Conservation (phyloP, 2,113 vertebrate species). For the Plectropomus leopardus region DNA sequence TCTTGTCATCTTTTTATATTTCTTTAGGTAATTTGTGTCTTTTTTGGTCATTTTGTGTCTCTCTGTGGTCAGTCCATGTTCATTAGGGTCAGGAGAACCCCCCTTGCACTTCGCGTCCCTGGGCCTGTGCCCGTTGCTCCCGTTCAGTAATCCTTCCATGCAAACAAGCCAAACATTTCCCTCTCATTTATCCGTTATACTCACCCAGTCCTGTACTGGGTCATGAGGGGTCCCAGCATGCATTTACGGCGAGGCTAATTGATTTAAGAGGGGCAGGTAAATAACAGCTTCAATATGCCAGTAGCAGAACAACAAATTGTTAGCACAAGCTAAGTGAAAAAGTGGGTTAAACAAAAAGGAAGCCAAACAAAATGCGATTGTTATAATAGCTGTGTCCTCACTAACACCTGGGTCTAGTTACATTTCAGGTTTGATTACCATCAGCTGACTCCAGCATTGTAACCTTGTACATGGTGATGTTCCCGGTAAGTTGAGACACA, state of each 20-base stretch:
- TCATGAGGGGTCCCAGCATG: neutral
- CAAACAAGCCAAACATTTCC: neutral
- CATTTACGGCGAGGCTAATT: neutral
- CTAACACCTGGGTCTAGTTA: neutral
- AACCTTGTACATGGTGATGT: neutral
- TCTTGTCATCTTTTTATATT: too few species aligned
- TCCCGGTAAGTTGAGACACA: neutral
- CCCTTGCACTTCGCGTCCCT: too few species aligned
- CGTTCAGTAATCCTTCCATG: too few species aligned
- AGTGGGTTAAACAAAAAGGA: neutral
- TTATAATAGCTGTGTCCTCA: too few species aligned
- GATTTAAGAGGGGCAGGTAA: neutral
- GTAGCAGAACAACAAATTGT: neutral
- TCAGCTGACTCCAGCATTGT: slow-evolving; percentile 12
- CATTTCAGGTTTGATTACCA: neutral
- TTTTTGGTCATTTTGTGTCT: too few species aligned
- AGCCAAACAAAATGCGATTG: neutral
- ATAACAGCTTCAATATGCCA: neutral
- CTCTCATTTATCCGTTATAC: neutral
- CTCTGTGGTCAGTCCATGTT: too few species aligned
- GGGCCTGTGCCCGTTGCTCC: too few species aligned
- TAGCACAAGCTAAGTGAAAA: neutral
- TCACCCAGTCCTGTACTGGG: neutral
- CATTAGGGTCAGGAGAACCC: too few species aligned
- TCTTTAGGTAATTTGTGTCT: too few species aligned